Evolutionary conservation across 2,888 invertebrate genomes (phyloP).

Genomic region (Girardia tigrina): DNA sequence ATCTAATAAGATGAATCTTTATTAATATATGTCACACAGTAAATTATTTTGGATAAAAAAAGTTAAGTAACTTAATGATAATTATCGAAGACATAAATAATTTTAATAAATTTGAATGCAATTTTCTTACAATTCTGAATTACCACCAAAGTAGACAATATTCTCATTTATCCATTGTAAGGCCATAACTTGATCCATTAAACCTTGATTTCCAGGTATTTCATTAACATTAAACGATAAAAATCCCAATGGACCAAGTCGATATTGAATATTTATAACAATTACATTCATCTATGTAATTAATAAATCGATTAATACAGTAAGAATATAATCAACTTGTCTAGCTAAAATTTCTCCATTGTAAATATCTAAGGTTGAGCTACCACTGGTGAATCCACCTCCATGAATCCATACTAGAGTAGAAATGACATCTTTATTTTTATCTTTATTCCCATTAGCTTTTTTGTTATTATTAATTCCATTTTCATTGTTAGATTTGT

Average conservation of each 20-base stretch:
- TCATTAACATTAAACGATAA: constrained; percentile 48
- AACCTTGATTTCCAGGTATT: constrained; percentile 73
- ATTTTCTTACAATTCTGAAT: constrained; percentile 37
- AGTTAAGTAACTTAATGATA: too few species aligned
- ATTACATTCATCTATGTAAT: constrained; percentile 32
- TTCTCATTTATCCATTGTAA: constrained; percentile 84
- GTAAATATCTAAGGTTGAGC: constrained; percentile 30
- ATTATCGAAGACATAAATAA: too few species aligned
- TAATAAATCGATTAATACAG: background rate
- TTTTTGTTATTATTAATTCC: background rate
- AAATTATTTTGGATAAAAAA: too few species aligned
- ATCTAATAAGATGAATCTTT: too few species aligned
- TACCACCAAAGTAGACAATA: constrained; percentile 53
- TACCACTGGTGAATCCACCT: constrained; percentile 25
- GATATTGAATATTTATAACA: constrained; percentile 38
- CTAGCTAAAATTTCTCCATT: constrained; percentile 26
- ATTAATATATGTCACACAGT: too few species aligned
- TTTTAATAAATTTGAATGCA: background rate
- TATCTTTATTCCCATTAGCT: background rate
- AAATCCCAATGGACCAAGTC: constrained; percentile 38
- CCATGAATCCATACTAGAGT: constrained; percentile 31
- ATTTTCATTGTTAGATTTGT: background rate
- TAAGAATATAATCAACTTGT: background rate
- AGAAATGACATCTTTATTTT: background rate
- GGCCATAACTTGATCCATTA: constrained; percentile 84